Conservation (phyloP, 2,888 invertebrate species). For the Cerceris ruficornis region DNA sequence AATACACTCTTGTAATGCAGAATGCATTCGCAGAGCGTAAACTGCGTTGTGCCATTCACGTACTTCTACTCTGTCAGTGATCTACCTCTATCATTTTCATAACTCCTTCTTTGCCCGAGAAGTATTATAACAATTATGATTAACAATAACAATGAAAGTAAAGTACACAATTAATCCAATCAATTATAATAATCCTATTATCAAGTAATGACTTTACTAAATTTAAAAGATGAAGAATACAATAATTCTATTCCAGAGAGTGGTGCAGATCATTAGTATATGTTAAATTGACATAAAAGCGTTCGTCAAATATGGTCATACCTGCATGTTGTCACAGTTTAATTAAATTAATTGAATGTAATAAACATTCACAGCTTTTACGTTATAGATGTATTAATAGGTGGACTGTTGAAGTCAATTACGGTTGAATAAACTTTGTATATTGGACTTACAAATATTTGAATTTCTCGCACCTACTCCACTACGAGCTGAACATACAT, state of each 20-base stretch:
- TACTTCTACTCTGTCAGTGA: neutral
- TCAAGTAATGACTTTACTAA: too few relatives aligned
- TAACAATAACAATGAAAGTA: too few relatives aligned
- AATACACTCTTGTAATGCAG: neutral
- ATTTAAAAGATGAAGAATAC: too few relatives aligned
- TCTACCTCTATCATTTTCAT: too few relatives aligned
- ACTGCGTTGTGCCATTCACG: neutral
- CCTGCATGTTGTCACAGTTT: constrained; percentile 1
- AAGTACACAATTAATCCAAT: too few relatives aligned
- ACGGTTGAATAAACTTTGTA: constrained; percentile 19
- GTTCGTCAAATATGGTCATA: neutral
- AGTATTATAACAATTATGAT: too few relatives aligned
- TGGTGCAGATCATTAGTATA: neutral
- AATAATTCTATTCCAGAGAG: neutral
- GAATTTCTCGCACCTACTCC: neutral
- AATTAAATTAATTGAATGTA: neutral
- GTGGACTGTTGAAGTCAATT: neutral
- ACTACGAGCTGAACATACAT: neutral
- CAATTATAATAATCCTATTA: too few relatives aligned
- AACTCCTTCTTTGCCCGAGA: too few relatives aligned
- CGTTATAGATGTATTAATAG: neutral
- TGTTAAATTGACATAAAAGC: neutral
- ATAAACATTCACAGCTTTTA: constrained; percentile 17
- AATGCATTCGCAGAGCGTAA: neutral
- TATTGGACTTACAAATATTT: constrained; percentile 9